Evolutionary conservation across 2,797 vertebrate species (phyloP), one percentile per base, ranked within the genome.

Genomic region (Hypotaenidia philippensis): DNA sequence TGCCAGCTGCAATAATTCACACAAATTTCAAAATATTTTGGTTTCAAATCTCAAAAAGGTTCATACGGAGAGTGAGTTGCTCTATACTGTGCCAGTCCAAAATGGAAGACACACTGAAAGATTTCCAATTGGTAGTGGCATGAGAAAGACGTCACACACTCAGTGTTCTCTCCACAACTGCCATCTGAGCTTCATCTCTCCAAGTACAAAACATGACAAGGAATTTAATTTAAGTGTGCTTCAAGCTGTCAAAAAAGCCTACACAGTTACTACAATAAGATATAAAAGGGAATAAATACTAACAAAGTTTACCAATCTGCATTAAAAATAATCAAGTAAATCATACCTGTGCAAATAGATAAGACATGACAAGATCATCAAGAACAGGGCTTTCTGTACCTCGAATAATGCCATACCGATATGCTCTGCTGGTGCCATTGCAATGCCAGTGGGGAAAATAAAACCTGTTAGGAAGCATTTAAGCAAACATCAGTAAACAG

Each of bases 381-480:
- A 99, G 98, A 82, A 99, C 98, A 16, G 99, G 98, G 66, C 97
- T 98, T 97, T 99, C 99, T 41, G 97, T 90, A 36, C 98, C 99
- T 74, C 99, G 99, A 87, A 98, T 96, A 77, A 98, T 74, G 13
- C 99, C 99, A 41, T 98, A 99, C 9, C 99, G 98, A 95, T 99
- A 99, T 5, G 99, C 98, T 96, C 97, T 98, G 21, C 92, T 98
- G 93, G 71, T 98, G 66, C 98, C 97, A 57, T 97, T 98, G 89
- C 98, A 98, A 59, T 99, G 99, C 99, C 99, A 99, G 83, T 99
- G 98, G 27, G 99, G 98, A 95, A 99, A 99, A 95, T 99, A 99
- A 98, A 98, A 99, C 96, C 99, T 99, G 89, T 60, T 13, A 80
- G 25, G 36, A 97, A 96, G 87, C 22, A 93, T 75, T 77, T 29